Conservation (phyloP, 2,797 vertebrate species). For the Chanos chanos region DNA sequence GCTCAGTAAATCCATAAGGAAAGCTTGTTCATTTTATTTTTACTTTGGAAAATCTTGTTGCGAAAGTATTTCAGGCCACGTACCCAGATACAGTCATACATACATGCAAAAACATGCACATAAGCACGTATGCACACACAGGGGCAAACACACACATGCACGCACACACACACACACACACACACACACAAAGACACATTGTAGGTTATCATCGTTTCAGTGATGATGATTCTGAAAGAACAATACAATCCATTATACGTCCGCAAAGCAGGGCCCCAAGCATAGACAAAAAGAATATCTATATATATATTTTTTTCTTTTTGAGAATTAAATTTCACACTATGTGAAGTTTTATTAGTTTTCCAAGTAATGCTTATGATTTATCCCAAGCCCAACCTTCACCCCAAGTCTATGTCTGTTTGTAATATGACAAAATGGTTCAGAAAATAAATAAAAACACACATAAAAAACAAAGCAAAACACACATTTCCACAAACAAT, state of each 20-base stretch:
- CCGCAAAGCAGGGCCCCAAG: no score
- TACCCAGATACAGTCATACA: neutral
- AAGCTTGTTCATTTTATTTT: slow-evolving; percentile 9
- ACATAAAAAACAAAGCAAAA: neutral
- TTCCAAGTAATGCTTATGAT: no score
- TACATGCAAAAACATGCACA: neutral
- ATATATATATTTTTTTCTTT: no score
- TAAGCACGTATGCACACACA: neutral
- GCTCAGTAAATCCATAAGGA: slow-evolving; percentile 21
- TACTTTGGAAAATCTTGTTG: slow-evolving; percentile 4
- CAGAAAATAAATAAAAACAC: neutral
- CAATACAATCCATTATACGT: no score
- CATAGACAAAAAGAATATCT: no score
- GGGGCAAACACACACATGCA: neutral
- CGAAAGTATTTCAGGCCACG: neutral
- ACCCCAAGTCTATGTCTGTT: no score
- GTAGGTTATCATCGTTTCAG: neutral
- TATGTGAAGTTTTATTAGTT: no score
- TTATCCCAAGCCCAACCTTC: no score
- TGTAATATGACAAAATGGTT: neutral
- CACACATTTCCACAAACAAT: neutral
- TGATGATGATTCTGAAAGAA: no score
- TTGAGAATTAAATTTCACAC: no score
- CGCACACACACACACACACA: neutral
- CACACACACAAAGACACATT: neutral